Evolutionary conservation across 1,140 invertebrate species (phyloP).

Genomic region (Calycopis cecrops): DNA sequence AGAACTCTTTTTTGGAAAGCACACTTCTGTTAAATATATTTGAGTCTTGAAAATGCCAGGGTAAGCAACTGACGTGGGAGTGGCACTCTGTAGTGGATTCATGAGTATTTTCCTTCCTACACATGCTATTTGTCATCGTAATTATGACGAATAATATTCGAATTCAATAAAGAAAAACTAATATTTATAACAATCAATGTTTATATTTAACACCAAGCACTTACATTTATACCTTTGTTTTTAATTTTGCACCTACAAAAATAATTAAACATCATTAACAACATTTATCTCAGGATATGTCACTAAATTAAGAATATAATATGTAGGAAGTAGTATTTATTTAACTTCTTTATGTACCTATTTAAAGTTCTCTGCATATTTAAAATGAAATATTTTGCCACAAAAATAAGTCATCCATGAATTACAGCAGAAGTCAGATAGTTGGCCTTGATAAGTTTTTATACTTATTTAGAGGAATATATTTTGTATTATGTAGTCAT

Average conservation of each 20-base stretch:
- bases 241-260: not conserved
- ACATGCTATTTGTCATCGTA: conserved; percentile 6
- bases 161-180: not conserved
- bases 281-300: not conserved
- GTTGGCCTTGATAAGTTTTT: too few species aligned
- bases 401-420: too few species aligned
- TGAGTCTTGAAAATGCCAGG: conserved; percentile 57
- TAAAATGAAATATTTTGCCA: too few species aligned
- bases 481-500: too few species aligned
- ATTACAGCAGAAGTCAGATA: too few species aligned
- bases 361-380: too few species aligned
- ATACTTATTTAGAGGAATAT: too few species aligned
- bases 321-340: not conserved
- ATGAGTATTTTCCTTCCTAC: conserved; percentile 15
- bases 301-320: not conserved
- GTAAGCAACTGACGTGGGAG: conserved; percentile 59
- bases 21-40: conserved; percentile 11
- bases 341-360: not conserved
- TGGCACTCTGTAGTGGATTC: conserved; percentile 35
- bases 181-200: not conserved
- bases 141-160: conserved; percentile 2
- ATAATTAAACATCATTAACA: not conserved
- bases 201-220: too few species aligned
- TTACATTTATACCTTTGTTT: too few species aligned
- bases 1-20: conserved; percentile 32